Percentiles rank a stretch among this genome's conserved stretches.
Evolutionary conservation across 1,140 invertebrate genomes (phyloP).

Genomic region (Colletes gigas): DNA sequence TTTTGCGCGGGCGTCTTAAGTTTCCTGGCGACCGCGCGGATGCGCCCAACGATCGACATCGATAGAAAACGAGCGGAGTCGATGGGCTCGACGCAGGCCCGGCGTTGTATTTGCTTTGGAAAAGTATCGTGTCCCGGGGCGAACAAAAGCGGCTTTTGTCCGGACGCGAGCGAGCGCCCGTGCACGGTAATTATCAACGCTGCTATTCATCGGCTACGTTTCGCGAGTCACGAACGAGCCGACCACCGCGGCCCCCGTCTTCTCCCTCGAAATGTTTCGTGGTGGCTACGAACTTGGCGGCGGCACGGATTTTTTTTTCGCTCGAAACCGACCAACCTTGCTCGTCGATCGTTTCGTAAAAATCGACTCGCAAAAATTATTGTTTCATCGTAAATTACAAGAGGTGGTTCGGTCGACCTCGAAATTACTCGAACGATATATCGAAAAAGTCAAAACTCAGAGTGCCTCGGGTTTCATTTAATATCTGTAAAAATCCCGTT

Average conservation of each 20-base stretch:
- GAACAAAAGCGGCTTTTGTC: constrained; percentile 51
- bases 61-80: not conserved
- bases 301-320: constrained; percentile 8
- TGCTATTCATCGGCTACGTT: constrained; percentile 50
- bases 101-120: constrained; percentile 40
- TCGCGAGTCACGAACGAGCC: constrained; percentile 38
- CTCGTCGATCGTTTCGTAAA: too few relatives aligned
- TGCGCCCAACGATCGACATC: not conserved
- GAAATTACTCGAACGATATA: too few relatives aligned
- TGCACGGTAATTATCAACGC: constrained; percentile 51
- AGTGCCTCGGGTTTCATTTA: too few relatives aligned
- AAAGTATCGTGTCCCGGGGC: constrained; percentile 41
- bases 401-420: too few relatives aligned
- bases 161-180: constrained; percentile 30
- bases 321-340: not conserved
- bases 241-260: not conserved
- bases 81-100: constrained; percentile 2
- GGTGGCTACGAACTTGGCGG: not conserved
- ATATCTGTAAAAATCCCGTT: too few relatives aligned
- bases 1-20: not conserved
- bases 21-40: not conserved
- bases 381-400: too few relatives aligned
- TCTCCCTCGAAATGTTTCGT: constrained; percentile 17
- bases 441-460: too few relatives aligned
- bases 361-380: too few relatives aligned